Evolutionary conservation across 2,113 vertebrate species (phyloP), one percentile per base, ranked within the genome.

Genomic region (Elanus axillaris): DNA sequence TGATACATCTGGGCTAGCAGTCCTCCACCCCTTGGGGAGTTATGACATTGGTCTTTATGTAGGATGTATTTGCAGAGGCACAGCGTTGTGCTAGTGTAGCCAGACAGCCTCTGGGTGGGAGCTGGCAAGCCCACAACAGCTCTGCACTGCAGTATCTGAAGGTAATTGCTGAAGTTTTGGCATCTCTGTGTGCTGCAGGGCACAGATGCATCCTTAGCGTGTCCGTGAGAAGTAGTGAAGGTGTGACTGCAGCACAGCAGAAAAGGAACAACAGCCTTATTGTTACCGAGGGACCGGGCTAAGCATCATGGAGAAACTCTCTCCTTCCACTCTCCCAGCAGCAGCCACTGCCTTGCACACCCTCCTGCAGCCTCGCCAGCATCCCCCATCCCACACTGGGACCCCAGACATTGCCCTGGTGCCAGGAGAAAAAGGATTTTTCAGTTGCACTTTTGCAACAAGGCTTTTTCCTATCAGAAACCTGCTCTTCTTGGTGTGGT

Each of bases 1-100:
- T 0, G 12, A 38, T 8, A 27, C 27, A 7, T 3, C 27, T 14
- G 53, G 45, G 36, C 31, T 22, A 47, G 10, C 18, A 23, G 27
- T 29, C n/a, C 52, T 12, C 22, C 16, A 10, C 6, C 19, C 29
- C 52, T 16, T 3, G 1, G 12, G 23, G 27, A 19, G 31, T 7
- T 29, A n/a, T 1, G 43, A 3, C 3, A 7, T 20, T 5, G 62
- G 16, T 50, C 32, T 32, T 34, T 3, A 22, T 3, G 16, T 6
- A 26, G 62, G 62, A 32, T 26, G 23, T 20, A 9, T 20, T 7
- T 13, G 53, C 31, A 26, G 26, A 59, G 36, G 43, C 15, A 31
- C 52, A 25, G 23, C 3, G 2, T 7, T 16, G 29, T 12, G 20
- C 62, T 22, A 3, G 22, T 1, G 5, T 16, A 45, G 40, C 58